These are phyloP conservation scores for Hassar affinis DNA, from an alignment of 2,113 vertebrate species.

Conservation along the genomic window DNA sequence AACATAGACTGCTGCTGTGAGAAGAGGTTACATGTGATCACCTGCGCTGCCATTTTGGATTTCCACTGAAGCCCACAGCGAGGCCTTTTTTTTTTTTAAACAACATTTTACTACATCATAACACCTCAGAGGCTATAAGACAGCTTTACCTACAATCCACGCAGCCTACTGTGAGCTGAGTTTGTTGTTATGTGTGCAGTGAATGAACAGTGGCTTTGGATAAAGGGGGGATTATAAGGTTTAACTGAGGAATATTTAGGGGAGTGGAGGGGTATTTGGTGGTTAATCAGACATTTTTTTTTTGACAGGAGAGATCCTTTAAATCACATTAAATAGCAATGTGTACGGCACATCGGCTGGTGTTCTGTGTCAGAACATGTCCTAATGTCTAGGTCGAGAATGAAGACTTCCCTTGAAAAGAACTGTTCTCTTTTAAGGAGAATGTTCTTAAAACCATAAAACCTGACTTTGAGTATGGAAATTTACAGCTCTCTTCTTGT, in stretches of 20 bases:
- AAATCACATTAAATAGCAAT: slow-evolving; percentile 60
- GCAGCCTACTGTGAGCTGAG: not conserved
- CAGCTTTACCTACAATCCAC: slow-evolving; percentile 49
- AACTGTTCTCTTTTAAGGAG: slow-evolving; percentile 59
- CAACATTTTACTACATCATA: slow-evolving; percentile 20
- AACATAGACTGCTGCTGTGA: slow-evolving; percentile 58
- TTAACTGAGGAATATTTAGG: slow-evolving; percentile 35
- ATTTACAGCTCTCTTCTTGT: slow-evolving; percentile 38
- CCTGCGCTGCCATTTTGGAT: slow-evolving; percentile 58
- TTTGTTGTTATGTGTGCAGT: slow-evolving; percentile 41
- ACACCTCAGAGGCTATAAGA: slow-evolving; percentile 39
- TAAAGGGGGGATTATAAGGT: slow-evolving; percentile 60
- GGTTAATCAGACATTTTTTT: slow-evolving; percentile 37
- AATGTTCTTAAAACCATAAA: slow-evolving; percentile 35
- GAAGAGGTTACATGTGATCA: slow-evolving; percentile 57
- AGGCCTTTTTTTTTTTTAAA: slow-evolving; percentile 39
- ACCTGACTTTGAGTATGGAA: slow-evolving; percentile 26
- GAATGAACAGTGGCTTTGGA: slow-evolving; percentile 43
- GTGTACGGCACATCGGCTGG: slow-evolving; percentile 60
- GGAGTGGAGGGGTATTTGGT: slow-evolving; percentile 40
- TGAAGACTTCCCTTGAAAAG: slow-evolving; percentile 55
- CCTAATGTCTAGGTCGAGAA: slow-evolving; percentile 68
- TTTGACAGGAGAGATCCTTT: slow-evolving; percentile 61
- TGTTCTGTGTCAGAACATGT: slow-evolving; percentile 82
- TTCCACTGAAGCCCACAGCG: slow-evolving; percentile 55